Base-by-base conservation (phyloP, 2,797 vertebrate genomes). In the Myiotriccus ornatus region DNA sequence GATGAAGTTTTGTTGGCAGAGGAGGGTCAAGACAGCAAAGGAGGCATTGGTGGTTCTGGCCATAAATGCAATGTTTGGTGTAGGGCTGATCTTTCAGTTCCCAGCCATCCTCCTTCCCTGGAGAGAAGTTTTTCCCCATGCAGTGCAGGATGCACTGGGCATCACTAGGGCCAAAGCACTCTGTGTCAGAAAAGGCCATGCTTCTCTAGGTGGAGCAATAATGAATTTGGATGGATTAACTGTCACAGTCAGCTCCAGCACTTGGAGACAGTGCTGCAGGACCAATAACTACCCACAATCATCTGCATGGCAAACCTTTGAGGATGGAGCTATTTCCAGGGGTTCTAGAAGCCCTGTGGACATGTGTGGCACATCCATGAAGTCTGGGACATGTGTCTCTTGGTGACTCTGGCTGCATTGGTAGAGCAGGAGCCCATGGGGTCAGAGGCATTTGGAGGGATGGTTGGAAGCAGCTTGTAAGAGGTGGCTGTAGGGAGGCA, bases 381-480 rank as follows among this genome's bases (percentile, higher is more conserved):
- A 25, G 22, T 37, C 30, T 52, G 57, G 17, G 34, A 59, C 7
- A 6, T 0, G 1, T 35, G 21, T 27, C 25, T 56, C 8, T 69
- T n/a, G 16, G 28, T 52, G 16, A 23, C 57, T 47, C 10, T 56
- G 68, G 6, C 68, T 79, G 25, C 41, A 11, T 2, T 50, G 49
- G 28, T 59, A 69, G 44, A 64, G 37, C n/a, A 73, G 62, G 44
- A 89, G n/a, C 25, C 46, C 7, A 0, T 7, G 20, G 28, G 9
- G 3, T 39, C 23, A 8, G 70, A 87, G 30, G 53, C 7, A 53
- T 85, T 70, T 4, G 28, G 49, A 55, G 65, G 50, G 71, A 25
- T 0, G 3, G 63, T 35, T 12, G 28, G 64, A 82, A 47, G 20
- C 34, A 32, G 19, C 0, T 1, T 20, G 34, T 2, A 28, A 27